A percentile compares a stretch with the other conserved stretches of the same genome.
phyloP scores from a whole-genome alignment of 2,888 invertebrate species.

The Anorthoa munda region DNA sequence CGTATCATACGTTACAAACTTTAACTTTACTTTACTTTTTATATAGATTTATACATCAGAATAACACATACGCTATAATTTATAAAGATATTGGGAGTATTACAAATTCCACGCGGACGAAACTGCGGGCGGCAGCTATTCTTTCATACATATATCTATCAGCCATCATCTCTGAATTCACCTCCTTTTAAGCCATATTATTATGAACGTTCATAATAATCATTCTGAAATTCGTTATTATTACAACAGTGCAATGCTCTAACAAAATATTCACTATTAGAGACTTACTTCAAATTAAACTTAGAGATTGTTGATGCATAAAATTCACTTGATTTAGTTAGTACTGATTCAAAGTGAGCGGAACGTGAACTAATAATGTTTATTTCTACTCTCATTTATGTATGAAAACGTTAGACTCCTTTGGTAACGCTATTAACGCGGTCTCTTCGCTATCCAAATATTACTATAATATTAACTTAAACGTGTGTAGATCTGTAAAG shows the following conservation, averaged over 20 bases:
- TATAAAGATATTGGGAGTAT: too few relatives aligned
- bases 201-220: too few relatives aligned
- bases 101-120: too few relatives aligned
- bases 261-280: too few relatives aligned
- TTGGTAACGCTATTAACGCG: slow-evolving; percentile 13
- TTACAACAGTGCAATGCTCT: neutral
- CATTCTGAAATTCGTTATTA: neutral
- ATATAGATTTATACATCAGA: too few relatives aligned
- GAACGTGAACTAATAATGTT: slow-evolving; percentile 22
- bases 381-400: slow-evolving; percentile 30
- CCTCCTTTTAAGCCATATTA: too few relatives aligned
- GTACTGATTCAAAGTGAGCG: slow-evolving; percentile 21
- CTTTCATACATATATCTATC: too few relatives aligned
- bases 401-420: slow-evolving; percentile 21
- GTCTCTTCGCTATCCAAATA: slow-evolving; percentile 25
- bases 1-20: too few relatives aligned
- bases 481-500: neutral
- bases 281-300: neutral
- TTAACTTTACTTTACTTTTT: too few relatives aligned
- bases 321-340: slow-evolving; percentile 7
- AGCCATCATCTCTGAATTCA: too few relatives aligned
- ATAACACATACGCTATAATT: too few relatives aligned
- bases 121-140: too few relatives aligned
- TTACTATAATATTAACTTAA: neutral
- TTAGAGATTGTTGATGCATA: slow-evolving; percentile 14